Evolutionary conservation across 2,113 vertebrate genomes (phyloP).

Genomic region (Ellobius talpinus): DNA sequence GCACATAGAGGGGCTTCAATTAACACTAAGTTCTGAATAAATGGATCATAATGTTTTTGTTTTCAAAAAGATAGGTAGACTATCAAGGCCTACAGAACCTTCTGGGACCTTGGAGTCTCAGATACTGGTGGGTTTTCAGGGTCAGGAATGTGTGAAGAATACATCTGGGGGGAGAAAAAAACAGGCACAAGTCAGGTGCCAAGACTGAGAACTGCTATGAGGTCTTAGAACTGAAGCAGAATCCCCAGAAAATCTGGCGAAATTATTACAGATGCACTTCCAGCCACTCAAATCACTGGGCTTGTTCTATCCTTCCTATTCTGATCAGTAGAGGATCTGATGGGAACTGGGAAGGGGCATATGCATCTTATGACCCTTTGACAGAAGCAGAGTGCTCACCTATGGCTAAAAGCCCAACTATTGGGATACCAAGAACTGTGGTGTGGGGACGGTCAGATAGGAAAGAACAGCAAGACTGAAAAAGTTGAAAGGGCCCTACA

Average conservation of each 20-base stretch:
- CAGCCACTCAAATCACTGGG: not conserved
- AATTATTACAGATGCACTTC: conserved; percentile 25
- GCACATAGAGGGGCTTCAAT: not conserved
- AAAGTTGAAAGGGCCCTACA: not conserved
- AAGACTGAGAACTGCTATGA: not conserved
- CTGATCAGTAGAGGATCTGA: not conserved
- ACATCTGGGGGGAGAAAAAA: not conserved
- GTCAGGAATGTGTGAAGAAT: not conserved
- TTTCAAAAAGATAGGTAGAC: not conserved
- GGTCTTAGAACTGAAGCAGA: not conserved
- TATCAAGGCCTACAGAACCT: not conserved
- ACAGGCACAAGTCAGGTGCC: not conserved
- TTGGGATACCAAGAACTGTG: not conserved
- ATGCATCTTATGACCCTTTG: not conserved
- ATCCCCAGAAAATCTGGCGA: not conserved
- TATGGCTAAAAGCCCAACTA: not conserved
- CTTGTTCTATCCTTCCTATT: not conserved
- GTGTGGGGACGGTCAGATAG: not conserved
- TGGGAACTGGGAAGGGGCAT: no score
- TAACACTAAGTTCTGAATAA: not conserved
- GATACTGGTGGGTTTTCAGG: not conserved
- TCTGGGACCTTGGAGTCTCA: not conserved
- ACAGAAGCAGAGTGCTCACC: not conserved
- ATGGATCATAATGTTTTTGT: not conserved
- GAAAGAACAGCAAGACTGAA: not conserved